Conservation (phyloP, 2,797 vertebrate genomes). For the Psittacula derbiana region DNA sequence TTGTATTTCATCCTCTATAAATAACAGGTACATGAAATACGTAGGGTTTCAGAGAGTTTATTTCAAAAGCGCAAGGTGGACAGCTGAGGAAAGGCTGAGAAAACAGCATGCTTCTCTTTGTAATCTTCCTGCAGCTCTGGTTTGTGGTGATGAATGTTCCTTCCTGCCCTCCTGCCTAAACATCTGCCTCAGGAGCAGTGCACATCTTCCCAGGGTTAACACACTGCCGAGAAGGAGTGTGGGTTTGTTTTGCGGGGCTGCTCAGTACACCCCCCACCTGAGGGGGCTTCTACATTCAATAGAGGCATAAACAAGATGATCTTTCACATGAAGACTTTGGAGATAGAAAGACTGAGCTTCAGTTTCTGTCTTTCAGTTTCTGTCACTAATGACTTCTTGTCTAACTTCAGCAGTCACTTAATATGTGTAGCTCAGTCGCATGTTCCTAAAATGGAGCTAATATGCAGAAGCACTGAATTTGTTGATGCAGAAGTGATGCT, state of each 20-base stretch:
- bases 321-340: not conserved
- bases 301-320: not conserved
- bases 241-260: not conserved
- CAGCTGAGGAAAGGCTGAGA: not conserved
- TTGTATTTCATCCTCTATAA: not conserved
- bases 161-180: not conserved
- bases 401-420: not conserved
- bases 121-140: not conserved
- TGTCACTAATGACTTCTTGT: not conserved
- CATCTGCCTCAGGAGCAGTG: not conserved
- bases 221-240: not conserved
- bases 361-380: not conserved
- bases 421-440: rapidly evolving
- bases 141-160: not conserved
- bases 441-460: not conserved
- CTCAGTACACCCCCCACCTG: not conserved
- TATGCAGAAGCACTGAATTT: not conserved
- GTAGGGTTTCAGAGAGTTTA: not conserved
- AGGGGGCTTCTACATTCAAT: not conserved
- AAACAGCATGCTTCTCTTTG: not conserved
- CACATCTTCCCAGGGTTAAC: not conserved
- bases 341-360: not conserved
- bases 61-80: not conserved
- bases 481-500: not conserved
- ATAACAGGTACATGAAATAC: not conserved